Evolutionary conservation across 1,140 invertebrate genomes (phyloP), one percentile per base, ranked within the genome.

Genomic region (Drosophila tropicalis): DNA sequence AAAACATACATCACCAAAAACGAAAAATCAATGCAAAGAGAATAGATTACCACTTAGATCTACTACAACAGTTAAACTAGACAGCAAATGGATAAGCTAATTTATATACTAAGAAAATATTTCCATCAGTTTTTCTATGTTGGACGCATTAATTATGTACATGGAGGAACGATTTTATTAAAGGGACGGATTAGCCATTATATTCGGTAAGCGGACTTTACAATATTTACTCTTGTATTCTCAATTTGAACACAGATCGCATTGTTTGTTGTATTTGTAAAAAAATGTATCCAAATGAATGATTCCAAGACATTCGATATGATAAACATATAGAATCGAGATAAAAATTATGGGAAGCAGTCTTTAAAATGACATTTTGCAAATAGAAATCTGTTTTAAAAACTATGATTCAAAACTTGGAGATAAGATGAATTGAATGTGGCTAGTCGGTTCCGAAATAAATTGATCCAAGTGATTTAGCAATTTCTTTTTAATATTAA

Each of bases 401-500:
- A 10, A 2, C 5, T 36, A 36, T 12, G 7, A 10, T 10, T 36
- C 10, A 1, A 36, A 36, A 36, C n/a, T n/a, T 39, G 36, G 5
- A 3, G 5, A 29, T 29, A 29, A 29, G 15, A 9, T 47, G 15
- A 9, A 2, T 7, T 19, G 3, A 19, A 51, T 12, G 10, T 47
- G 44, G 17, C 3, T 7, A 51, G 9, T 51, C 44, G 19, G 44
- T 51, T 6, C 9, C 44, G 9, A 22, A 10, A 22, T 12, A 22
- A 9, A 3, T 51, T 51, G 17, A 51, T 51, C 44, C 62, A 58
- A 29, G 75, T 32, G 2, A 29, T 34, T 6, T 74, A 74, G 71
- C 51, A 57, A 74, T 57, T 66, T 70, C 63, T 70, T 79, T 79
- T 70, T 68, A 72, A 72, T 72, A 47, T 87, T 79, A 70, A 82